phyloP scores from a whole-genome alignment of 2,113 vertebrate species.

The Spea bombifrons region DNA sequence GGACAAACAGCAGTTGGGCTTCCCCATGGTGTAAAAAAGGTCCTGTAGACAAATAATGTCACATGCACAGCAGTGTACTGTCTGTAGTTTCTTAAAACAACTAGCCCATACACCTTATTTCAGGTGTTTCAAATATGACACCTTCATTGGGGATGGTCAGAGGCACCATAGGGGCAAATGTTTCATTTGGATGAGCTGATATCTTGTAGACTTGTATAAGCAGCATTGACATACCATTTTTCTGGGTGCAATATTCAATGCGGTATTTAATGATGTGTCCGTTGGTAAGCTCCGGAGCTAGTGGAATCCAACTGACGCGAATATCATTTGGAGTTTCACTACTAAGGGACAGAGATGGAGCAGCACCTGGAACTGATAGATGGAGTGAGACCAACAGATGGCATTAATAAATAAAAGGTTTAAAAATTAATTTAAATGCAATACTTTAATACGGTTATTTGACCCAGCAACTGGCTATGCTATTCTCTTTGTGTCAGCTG shows the following conservation, averaged over 20 bases:
- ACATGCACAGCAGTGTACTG: no score
- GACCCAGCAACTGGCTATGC: no score
- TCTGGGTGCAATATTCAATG: constrained; percentile 83
- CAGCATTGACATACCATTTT: constrained; percentile 73
- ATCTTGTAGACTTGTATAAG: background rate
- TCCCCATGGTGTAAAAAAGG: no score
- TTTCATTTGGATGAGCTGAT: background rate
- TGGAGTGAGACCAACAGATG: background rate
- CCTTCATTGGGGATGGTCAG: no score
- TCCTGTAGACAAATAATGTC: no score
- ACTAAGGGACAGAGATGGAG: constrained; percentile 85
- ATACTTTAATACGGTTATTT: background rate
- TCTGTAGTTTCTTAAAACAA: no score
- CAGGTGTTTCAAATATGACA: no score
- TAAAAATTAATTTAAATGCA: background rate
- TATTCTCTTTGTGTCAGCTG: no score
- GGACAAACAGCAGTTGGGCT: no score
- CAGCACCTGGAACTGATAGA: constrained; percentile 79
- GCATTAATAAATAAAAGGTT: background rate
- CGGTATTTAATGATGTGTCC: constrained; percentile 86
- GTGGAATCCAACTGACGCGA: constrained; percentile 85
- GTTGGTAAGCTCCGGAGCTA: constrained; percentile 78
- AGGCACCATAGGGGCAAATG: no score
- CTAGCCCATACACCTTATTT: no score
- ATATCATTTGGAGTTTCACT: constrained; percentile 86